These are phyloP conservation scores for Indicator indicator DNA, from an alignment of 2,113 vertebrate species.

Conservation along the genomic window DNA sequence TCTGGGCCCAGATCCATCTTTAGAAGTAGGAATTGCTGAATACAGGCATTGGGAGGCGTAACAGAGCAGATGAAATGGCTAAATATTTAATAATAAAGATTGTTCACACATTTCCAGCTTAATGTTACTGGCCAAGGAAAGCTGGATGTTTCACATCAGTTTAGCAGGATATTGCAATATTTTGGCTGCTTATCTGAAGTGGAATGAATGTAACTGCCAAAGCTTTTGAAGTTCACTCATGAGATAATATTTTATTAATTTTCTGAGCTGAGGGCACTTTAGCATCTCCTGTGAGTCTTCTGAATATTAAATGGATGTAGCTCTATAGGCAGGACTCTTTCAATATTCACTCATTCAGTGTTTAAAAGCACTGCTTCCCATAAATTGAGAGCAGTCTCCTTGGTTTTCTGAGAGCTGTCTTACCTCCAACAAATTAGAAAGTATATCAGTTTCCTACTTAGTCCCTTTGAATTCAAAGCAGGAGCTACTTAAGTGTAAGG, in stretches of 20 bases:
- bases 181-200: conserved; percentile 70
- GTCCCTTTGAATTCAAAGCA: conserved; percentile 60
- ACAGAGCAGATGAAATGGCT: conserved; percentile 12
- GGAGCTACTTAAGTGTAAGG: conserved; percentile 23
- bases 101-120: conserved; percentile 56
- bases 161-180: conserved; percentile 71
- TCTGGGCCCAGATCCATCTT: background rate
- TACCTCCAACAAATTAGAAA: conserved; percentile 69
- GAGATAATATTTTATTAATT: conserved; percentile 70
- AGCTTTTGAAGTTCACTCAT: conserved; percentile 71
- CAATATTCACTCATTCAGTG: conserved; percentile 10
- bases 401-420: conserved; percentile 58
- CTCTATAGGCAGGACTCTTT: conserved; percentile 54
- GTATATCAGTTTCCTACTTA: conserved; percentile 62
- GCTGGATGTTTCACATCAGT: conserved; percentile 63
- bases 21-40: background rate
- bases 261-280: conserved; percentile 64
- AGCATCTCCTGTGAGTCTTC: conserved; percentile 55
- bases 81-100: conserved; percentile 56
- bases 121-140: conserved; percentile 33
- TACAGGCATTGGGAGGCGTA: background rate
- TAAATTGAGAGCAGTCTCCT: conserved; percentile 48
- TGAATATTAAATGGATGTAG: conserved; percentile 50
- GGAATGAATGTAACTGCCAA: conserved; percentile 67
- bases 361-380: conserved; percentile 32